Base-by-base conservation (phyloP, 2,888 invertebrate species). In the Ormyrus thymus region DNA sequence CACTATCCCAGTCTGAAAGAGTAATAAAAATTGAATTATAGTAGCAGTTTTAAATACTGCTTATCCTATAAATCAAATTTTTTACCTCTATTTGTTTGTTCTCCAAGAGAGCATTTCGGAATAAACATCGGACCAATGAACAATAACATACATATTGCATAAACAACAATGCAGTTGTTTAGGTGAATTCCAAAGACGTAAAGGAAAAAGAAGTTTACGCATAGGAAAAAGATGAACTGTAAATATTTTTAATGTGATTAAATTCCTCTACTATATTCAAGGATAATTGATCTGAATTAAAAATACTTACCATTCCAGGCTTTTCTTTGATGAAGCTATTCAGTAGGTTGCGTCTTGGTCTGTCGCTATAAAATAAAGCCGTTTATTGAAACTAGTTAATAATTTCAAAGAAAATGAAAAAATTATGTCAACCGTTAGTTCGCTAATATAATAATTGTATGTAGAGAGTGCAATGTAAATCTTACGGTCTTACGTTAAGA, bases 1-100 rank as follows among this genome's bases (percentile, higher is more conserved):
- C 90, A 81, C 85, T 89, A 79, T 90, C 90, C 87, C 89, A 90
- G 84, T 90, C 90, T 90, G 56, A 48, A 7, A 46, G 8, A 13
- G 7, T 9, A 55, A 65, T 45, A 0, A 9, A 55, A 58, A 53
- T 55, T 50, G 10, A 11, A 51, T 58, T 71, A 65, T 10, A 59
- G 6, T 9, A 43, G 59, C 13, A 10, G 43, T 1, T 50, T 48
- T 15, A 51, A 4, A 64, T 43, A 13, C 6, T 11, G 11, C 7
- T 62, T n/a, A 62, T 4, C 46, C 45, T 5, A 50, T 43, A 61
- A 61, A 8, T 9, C 9, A 64, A 59, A 59, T 48, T 4, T 73
- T 45, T 83, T 83, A 89, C 89, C 89, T 87, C 86, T 88, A 68
- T 84, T 85, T 15, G 84, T 81, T 64, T 86, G 76, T 68, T 86